phyloP scores from a whole-genome alignment of 2,888 invertebrate species.

The Drosophila limbata region DNA sequence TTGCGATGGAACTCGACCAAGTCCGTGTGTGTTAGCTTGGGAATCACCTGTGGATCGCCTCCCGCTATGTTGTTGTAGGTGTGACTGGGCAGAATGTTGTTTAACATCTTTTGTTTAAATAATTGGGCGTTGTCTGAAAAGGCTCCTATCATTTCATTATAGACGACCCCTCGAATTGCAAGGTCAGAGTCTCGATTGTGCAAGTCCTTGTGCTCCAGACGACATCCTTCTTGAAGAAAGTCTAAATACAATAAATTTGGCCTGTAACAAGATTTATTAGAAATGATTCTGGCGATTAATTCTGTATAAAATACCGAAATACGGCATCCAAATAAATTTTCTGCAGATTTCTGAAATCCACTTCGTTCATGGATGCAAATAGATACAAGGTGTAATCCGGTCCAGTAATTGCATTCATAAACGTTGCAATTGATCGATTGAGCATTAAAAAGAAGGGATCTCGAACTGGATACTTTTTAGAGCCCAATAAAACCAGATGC shows the following conservation, averaged over 20 bases:
- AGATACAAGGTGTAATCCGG: conserved; percentile 96
- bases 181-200: conserved; percentile 91
- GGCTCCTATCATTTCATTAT: conserved; percentile 99
- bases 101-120: conserved; percentile 91
- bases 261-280: conserved; percentile 49
- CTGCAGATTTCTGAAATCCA: conserved; percentile 94
- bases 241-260: conserved; percentile 93
- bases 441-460: conserved; percentile 99
- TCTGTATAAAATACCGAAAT: conserved; percentile 87
- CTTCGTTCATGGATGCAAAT: conserved; percentile 95
- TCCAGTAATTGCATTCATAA: conserved; percentile 98
- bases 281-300: too few relatives aligned
- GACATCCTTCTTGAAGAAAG: conserved; percentile 98
- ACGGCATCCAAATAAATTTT: conserved; percentile 97
- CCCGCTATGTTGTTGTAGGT: conserved; percentile 95
- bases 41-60: conserved; percentile 95
- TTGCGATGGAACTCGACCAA: conserved; percentile 93
- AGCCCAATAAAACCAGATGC: conserved; percentile 96
- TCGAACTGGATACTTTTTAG: conserved; percentile 93
- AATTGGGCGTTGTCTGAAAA: conserved; percentile 95
- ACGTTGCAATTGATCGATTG: conserved; percentile 95
- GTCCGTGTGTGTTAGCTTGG: conserved; percentile 92
- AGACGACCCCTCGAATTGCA: conserved; percentile 96
- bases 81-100: conserved; percentile 90
- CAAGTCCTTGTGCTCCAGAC: conserved; percentile 92